phyloP scores from a whole-genome alignment of 2,797 vertebrate species.

The Cynodonichthys magdalenae region DNA sequence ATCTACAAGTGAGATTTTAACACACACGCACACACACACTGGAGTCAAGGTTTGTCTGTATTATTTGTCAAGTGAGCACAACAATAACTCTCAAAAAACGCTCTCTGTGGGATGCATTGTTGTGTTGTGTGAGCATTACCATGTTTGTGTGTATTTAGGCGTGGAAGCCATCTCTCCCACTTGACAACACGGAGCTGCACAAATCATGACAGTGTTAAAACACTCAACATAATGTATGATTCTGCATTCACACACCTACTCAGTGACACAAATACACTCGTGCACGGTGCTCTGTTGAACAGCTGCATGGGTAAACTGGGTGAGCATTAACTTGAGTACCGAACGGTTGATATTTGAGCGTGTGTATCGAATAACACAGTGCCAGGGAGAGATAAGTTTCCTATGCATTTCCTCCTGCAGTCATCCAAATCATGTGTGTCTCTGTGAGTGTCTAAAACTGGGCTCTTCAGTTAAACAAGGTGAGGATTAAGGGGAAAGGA shows the following conservation, averaged over 20 bases:
- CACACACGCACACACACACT: slow-evolving; percentile 15
- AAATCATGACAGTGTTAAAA: slow-evolving; percentile 72
- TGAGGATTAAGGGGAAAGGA: slow-evolving; percentile 75
- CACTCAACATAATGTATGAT: slow-evolving; percentile 65
- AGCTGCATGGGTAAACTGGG: slow-evolving; percentile 49
- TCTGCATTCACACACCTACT: slow-evolving; percentile 45
- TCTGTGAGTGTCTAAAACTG: slow-evolving; percentile 35
- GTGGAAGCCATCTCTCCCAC: slow-evolving; percentile 76
- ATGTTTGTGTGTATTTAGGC: slow-evolving; percentile 70
- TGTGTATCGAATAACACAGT: slow-evolving; percentile 48
- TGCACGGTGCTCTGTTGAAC: slow-evolving; percentile 15
- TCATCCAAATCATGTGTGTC: slow-evolving; percentile 46
- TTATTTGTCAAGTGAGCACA: slow-evolving; percentile 62
- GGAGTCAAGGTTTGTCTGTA: slow-evolving; percentile 37
- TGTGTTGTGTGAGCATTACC: slow-evolving; percentile 46
- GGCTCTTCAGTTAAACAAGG: slow-evolving; percentile 72
- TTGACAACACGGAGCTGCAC: slow-evolving; percentile 72
- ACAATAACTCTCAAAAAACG: slow-evolving; percentile 51
- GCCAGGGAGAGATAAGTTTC: slow-evolving; percentile 51
- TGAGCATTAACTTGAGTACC: slow-evolving; percentile 60
- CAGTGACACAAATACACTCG: slow-evolving; percentile 28
- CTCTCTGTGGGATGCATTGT: slow-evolving; percentile 58
- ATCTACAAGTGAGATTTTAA: slow-evolving; percentile 20
- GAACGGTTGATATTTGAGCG: slow-evolving; percentile 41
- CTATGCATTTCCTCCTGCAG: slow-evolving; percentile 60